Evolutionary conservation across 37 sponge, comb jelly and placozoan genomes (phyloP).

Genomic region (Chondrilla cf. caribensis): DNA sequence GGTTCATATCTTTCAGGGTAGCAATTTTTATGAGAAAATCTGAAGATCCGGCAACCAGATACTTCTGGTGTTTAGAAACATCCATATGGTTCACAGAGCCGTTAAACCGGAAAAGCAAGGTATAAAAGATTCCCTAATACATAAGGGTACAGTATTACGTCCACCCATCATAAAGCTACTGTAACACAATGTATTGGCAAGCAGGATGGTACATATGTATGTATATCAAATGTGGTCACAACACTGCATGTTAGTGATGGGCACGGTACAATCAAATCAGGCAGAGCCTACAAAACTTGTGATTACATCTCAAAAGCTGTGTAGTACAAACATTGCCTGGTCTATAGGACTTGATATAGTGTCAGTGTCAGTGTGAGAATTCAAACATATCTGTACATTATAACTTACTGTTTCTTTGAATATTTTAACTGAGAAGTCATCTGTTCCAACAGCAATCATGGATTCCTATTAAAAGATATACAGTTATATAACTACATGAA

Average conservation of each 20-base stretch:
- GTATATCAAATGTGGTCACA: too few species aligned
- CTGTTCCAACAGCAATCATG: background rate
- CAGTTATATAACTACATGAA: too few species aligned
- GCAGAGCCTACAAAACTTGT: too few species aligned
- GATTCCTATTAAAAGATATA: background rate
- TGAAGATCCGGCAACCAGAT: background rate
- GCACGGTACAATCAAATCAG: too few species aligned
- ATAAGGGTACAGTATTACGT: background rate
- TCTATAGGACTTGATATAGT: too few species aligned
- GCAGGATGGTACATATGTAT: too few species aligned
- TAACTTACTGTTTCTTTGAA: background rate
- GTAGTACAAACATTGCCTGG: too few species aligned
- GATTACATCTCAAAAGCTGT: too few species aligned
- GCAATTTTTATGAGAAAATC: constrained; percentile 67
- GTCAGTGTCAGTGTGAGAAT: too few species aligned
- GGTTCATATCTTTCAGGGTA: background rate
- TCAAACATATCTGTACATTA: too few species aligned
- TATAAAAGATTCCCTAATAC: background rate
- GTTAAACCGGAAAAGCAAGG: background rate
- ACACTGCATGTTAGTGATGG: too few species aligned
- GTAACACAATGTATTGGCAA: background rate
- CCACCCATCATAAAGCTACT: too few species aligned
- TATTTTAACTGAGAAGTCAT: background rate
- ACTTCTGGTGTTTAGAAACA: background rate
- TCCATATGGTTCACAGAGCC: constrained; percentile 11